phyloP scores from a whole-genome alignment of 2,888 invertebrate species.

The Mystacides longicornis region DNA sequence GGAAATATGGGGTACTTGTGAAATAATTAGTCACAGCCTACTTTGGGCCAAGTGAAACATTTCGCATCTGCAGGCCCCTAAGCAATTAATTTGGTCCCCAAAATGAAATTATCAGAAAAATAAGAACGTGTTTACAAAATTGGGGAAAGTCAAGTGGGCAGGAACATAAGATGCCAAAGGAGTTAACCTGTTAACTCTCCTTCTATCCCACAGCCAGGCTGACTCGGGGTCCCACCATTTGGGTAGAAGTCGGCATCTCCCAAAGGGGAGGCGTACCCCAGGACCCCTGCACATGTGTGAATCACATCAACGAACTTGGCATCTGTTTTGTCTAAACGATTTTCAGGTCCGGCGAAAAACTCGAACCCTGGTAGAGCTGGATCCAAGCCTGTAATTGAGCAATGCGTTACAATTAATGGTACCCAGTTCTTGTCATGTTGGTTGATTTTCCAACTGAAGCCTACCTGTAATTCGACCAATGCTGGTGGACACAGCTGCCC shows the following conservation, averaged over 20 bases:
- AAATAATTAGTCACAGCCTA: too few relatives aligned
- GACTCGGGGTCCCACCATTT: slow-evolving; percentile 58
- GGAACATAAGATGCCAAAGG: too few relatives aligned
- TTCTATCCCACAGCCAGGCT: slow-evolving; percentile 58
- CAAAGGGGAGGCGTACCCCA: slow-evolving; percentile 53
- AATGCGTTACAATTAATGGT: too few relatives aligned
- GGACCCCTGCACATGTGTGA: slow-evolving; percentile 61
- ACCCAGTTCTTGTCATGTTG: too few relatives aligned
- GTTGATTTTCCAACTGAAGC: not conserved
- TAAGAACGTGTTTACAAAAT: too few relatives aligned
- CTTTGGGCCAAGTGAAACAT: too few relatives aligned
- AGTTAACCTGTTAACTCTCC: slow-evolving; percentile 30
- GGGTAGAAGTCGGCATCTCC: slow-evolving; percentile 72
- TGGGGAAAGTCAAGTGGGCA: too few relatives aligned
- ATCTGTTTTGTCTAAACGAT: slow-evolving; percentile 54
- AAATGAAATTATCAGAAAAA: too few relatives aligned
- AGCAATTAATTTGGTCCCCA: too few relatives aligned
- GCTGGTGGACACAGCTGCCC: slow-evolving; percentile 34
- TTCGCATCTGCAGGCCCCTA: too few relatives aligned
- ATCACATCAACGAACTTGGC: slow-evolving; percentile 69
- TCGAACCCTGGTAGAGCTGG: slow-evolving; percentile 62
- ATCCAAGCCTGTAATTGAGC: slow-evolving; percentile 43
- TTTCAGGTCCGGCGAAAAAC: slow-evolving; percentile 32
- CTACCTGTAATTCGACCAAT: slow-evolving; percentile 54
- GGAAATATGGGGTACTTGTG: too few relatives aligned